A percentile compares a stretch with the other conserved stretches of the same genome.
Conservation (phyloP, 2,888 invertebrate species). For the Lamellibrachia columna region DNA sequence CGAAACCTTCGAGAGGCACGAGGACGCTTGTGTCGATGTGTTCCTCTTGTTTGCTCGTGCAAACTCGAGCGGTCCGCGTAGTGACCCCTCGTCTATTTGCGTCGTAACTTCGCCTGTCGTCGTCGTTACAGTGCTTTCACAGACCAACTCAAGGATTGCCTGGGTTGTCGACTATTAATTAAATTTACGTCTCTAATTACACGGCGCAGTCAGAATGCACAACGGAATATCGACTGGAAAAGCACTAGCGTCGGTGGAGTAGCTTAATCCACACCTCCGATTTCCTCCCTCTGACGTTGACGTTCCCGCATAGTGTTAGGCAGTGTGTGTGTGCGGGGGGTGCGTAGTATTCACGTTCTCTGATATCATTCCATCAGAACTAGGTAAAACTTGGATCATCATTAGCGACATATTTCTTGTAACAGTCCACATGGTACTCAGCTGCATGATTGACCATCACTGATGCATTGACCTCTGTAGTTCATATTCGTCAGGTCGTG, state of each 20-base stretch:
- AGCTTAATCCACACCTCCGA: background rate
- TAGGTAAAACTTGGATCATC: too few relatives aligned
- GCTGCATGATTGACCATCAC: too few relatives aligned
- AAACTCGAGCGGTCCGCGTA: background rate
- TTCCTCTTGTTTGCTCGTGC: background rate
- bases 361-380: too few relatives aligned
- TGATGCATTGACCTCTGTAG: too few relatives aligned
- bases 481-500: too few relatives aligned
- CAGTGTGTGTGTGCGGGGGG: too few relatives aligned
- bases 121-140: background rate
- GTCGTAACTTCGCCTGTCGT: background rate
- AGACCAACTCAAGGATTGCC: background rate
- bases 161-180: constrained; percentile 5
- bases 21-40: background rate
- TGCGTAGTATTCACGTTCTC: too few relatives aligned
- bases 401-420: too few relatives aligned
- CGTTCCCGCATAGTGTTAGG: too few relatives aligned
- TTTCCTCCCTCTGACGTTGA: background rate
- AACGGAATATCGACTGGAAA: background rate
- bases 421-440: too few relatives aligned
- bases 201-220: background rate
- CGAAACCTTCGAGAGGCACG: background rate
- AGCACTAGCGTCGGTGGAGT: background rate
- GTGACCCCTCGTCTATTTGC: background rate
- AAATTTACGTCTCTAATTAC: constrained; percentile 12